Evolutionary conservation across 64 coral and sea anemone species (phyloP), one percentile per base, ranked within the genome.

Genomic region (Pocillopora damicornis): DNA sequence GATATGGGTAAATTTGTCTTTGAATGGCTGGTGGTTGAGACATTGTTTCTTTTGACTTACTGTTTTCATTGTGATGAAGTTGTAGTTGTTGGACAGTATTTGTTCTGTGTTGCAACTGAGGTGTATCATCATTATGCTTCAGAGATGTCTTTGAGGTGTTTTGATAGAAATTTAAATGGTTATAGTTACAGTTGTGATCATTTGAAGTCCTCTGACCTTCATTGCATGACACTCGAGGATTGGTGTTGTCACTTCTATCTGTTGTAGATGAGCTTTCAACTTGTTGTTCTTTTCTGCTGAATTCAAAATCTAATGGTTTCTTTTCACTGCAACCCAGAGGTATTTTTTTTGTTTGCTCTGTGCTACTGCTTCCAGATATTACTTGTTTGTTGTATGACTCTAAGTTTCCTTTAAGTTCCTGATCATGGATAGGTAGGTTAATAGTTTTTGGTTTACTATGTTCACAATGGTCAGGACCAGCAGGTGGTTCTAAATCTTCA

Each of bases 1-100:
- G 16, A 71, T 72, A 72, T 58, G 81, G 81, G 56, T 71, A 63
- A 85, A 85, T 13, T 22, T 85, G 81, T 35, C 81, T 66, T n/a
- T 85, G 81, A 15, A 85, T 13, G 30, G n/a, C 64, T 57, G 81
- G 81, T 23, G 81, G 63, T 16, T 59, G 79, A 67, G 35, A 59
- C 51, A 71, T 22, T 45, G 76, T 16, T 66, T 77, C n/a, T n/a
- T 67, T 66, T 11, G 59, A n/a, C n/a, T 56, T 76, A 88, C 6
- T 68, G n/a, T 81, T 61, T 2, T 20, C 62, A 37, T 35, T 60
- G 15, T 16, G 59, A 13, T 58, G 16, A 30, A 15, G 16, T 38
- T 60, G 69, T 20, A 69, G 12, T 58, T 83, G 78, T 1, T 38
- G 11, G n/a, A 26, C 0, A 0, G 51, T 86, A 62, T 80, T 72